These are phyloP conservation scores for Odontomyia ornata DNA, from an alignment of 2,888 invertebrate genomes.

Conservation along the genomic window DNA sequence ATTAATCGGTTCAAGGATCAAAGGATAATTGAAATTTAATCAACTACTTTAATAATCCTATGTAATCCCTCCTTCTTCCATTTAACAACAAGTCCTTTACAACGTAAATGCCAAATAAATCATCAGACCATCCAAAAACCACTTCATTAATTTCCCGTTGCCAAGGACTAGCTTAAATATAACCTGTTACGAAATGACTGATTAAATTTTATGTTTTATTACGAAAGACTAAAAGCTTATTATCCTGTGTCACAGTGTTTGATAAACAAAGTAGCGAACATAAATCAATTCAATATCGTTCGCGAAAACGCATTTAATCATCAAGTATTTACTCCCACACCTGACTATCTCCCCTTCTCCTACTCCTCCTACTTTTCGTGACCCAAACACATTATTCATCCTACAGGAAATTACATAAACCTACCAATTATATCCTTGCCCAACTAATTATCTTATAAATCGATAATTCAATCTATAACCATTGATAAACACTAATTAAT, in stretches of 20 bases:
- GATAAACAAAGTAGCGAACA: not conserved
- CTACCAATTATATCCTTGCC: conserved; percentile 2
- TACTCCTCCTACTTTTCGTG: not conserved
- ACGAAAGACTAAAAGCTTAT: not conserved
- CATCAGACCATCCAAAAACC: not conserved
- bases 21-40: not conserved
- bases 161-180: not conserved
- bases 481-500: conserved; percentile 20
- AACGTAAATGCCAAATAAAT: not conserved
- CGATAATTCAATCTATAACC: conserved; percentile 1
- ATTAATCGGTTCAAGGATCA: not conserved
- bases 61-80: too few species aligned
- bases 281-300: not conserved
- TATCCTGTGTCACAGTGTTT: not conserved
- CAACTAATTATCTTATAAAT: conserved; percentile 26
- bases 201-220: not conserved
- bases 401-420: conserved; percentile 1
- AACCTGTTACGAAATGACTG: not conserved
- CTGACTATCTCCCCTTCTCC: not conserved
- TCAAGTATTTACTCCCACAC: not conserved
- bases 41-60: not conserved
- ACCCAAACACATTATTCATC: not conserved
- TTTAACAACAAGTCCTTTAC: not conserved
- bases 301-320: not conserved
- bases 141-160: not conserved